phyloP scores from a whole-genome alignment of 2,888 invertebrate genomes.

The Acanthacorydalis orientalis region DNA sequence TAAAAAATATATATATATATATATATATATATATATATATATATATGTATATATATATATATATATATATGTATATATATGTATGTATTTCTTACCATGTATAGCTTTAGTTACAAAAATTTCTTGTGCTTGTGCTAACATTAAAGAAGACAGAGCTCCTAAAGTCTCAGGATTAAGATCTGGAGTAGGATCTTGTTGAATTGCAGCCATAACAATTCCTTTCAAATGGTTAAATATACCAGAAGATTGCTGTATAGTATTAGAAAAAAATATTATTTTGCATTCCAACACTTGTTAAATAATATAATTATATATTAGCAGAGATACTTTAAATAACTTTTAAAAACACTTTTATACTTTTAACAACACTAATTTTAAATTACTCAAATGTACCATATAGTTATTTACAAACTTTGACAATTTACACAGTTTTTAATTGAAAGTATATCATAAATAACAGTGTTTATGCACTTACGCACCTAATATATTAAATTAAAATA shows the following conservation, averaged over 20 bases:
- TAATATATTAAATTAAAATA: too few species aligned
- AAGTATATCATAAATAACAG: too few species aligned
- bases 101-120: conserved; percentile 90
- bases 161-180: conserved; percentile 89
- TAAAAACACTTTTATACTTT: too few species aligned
- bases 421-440: too few species aligned
- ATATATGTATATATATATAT: neutral
- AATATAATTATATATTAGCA: too few species aligned
- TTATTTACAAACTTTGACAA: too few species aligned
- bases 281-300: conserved; percentile 6
- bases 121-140: conserved; percentile 98
- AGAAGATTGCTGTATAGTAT: conserved; percentile 52
- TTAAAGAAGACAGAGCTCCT: conserved; percentile 66
- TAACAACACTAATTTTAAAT: too few species aligned
- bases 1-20: too few species aligned
- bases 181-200: conserved; percentile 90
- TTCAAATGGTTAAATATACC: conserved; percentile 82
- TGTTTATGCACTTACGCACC: too few species aligned
- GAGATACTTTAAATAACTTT: too few species aligned
- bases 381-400: too few species aligned
- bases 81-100: conserved; percentile 33
- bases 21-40: neutral
- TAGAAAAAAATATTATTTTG: neutral
- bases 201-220: conserved; percentile 57
- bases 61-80: neutral